Base-by-base conservation (phyloP, 2,888 invertebrate species). In the Morpho deidamia region DNA sequence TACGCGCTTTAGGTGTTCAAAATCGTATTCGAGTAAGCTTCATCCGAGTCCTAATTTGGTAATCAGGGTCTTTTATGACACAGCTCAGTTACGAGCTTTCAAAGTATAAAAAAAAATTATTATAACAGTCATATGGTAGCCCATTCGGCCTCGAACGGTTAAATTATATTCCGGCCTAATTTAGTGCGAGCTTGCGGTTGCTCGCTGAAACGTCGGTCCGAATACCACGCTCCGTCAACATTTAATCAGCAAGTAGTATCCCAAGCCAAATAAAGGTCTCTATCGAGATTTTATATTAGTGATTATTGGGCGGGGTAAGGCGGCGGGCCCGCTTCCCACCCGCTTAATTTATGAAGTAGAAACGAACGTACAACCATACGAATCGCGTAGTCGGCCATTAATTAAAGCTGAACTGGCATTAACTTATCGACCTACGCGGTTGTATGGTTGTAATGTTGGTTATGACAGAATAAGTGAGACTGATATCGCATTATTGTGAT, bases 401-500 rank as follows among this genome's bases (percentile, higher is more conserved):
- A 23, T 23, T 23, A 23, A 23, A n/a, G n/a, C 23, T 2, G 23
- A 5, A 67, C 66, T 74, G 71, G 57, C 60, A 63, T 51, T 66
- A 23, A 62, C 57, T 71, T 74, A 42, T 71, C 69, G 56, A 72
- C 70, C 74, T 69, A 67, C 75, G 76, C 81, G 80, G 81, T 78
- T 81, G 76, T 81, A 71, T 79, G 79, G 78, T 83, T 78, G 75
- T 83, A 81, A 78, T 77, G 74, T 82, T 80, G 74, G 78, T 83
- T 80, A 85, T 86, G 88, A 89, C 86, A 87, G 82, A 84, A 81
- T 80, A 84, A 87, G 87, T 89, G 88, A 89, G 88, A 89, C 88
- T 89, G 87, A 88, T 77, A 81, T 79, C 81, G 84, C 83, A 78
- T 78, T 78, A 75, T 78, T 78, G 83, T 83, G 82, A 83, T 81